phyloP scores from a whole-genome alignment of 1,140 invertebrate genomes.

The Drosophila takahashii region DNA sequence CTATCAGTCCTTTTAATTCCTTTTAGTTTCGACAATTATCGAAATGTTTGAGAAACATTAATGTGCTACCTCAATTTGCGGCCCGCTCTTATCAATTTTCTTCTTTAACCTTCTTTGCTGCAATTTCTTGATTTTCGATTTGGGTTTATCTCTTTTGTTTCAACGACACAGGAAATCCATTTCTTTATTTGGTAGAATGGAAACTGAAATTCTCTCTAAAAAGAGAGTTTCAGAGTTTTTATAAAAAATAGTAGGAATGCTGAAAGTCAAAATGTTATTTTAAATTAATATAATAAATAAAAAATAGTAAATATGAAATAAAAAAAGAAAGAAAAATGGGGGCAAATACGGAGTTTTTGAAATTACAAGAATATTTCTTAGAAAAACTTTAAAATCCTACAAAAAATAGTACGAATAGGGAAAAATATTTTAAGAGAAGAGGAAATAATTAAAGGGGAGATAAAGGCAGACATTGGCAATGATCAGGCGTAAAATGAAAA shows the following conservation, averaged over 20 bases:
- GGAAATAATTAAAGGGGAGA: background rate
- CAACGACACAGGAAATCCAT: conserved; percentile 49
- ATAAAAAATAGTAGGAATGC: too few relatives aligned
- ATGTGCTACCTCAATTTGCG: conserved; percentile 7
- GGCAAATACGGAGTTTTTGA: too few relatives aligned
- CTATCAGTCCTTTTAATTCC: background rate
- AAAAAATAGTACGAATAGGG: too few relatives aligned
- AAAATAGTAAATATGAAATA: too few relatives aligned
- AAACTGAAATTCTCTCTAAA: too few relatives aligned
- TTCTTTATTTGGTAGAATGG: conserved; percentile 24
- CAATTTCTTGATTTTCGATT: background rate
- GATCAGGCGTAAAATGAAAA: conserved; percentile 57
- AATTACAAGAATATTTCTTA: too few relatives aligned
- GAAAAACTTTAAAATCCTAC: too few relatives aligned
- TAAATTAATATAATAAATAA: too few relatives aligned
- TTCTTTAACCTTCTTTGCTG: background rate
- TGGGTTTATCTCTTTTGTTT: conserved; percentile 2
- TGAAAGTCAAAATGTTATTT: too few relatives aligned
- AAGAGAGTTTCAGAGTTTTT: too few relatives aligned
- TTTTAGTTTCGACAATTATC: conserved; percentile 1
- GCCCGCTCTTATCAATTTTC: conserved; percentile 17
- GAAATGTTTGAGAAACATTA: background rate
- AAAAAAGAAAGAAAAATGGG: too few relatives aligned
- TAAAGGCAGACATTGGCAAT: conserved; percentile 54
- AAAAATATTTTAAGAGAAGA: background rate